Evolutionary conservation across 1,140 invertebrate species (phyloP).

Genomic region (Drosophila funebris): DNA sequence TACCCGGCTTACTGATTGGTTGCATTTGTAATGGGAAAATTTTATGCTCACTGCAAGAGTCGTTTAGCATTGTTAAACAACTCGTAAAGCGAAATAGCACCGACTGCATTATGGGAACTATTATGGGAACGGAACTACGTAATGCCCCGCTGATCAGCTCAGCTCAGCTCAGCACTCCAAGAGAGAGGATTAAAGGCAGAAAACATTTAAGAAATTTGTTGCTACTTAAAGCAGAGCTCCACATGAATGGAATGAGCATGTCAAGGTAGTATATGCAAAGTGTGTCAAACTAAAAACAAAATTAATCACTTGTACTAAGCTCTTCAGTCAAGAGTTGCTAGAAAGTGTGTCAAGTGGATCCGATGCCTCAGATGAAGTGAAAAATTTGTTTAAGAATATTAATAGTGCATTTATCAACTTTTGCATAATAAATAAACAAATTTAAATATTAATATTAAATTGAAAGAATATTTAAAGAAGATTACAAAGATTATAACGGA

Average conservation of each 20-base stretch:
- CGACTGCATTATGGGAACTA: conserved; percentile 36
- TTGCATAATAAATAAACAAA: no score
- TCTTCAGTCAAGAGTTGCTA: conserved; percentile 37
- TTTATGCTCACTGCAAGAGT: conserved; percentile 59
- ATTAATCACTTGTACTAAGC: conserved; percentile 77
- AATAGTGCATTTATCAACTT: no score
- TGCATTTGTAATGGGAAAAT: conserved; percentile 68
- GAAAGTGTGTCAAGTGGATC: neutral
- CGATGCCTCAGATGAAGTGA: no score
- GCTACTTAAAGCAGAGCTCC: conserved; percentile 5
- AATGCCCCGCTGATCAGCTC: conserved; percentile 59
- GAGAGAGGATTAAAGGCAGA: conserved; percentile 46
- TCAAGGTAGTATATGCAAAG: conserved; percentile 24
- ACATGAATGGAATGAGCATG: neutral
- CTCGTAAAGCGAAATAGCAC: conserved; percentile 65
- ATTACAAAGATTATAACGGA: no score
- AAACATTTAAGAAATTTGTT: conserved; percentile 71
- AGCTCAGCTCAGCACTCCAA: neutral
- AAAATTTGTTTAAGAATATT: no score
- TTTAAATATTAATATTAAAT: no score
- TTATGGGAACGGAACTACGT: conserved; percentile 66
- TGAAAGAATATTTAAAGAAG: no score
- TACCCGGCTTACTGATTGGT: conserved; percentile 73
- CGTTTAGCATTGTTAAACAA: conserved; percentile 78
- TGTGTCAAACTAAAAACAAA: conserved; percentile 68